phyloP scores from a whole-genome alignment of 1,140 invertebrate genomes.

The Venustaconcha ellipsiformis region DNA sequence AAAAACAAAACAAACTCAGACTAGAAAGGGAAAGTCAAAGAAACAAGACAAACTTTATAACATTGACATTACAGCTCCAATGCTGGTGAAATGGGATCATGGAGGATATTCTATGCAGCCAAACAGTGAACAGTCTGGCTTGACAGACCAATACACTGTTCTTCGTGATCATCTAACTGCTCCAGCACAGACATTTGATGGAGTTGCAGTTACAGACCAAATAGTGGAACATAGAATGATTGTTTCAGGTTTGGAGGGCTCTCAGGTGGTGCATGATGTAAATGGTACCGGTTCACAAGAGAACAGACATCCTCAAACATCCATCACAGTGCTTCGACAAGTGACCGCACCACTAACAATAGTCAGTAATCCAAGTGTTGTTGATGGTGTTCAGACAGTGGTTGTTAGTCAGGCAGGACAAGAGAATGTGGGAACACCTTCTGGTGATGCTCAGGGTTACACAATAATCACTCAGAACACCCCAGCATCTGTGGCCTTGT shows the following conservation, averaged over 20 bases:
- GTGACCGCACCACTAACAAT: background rate
- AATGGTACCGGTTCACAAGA: no score
- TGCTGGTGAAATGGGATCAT: slow-evolving; percentile 41
- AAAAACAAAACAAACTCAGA: no score
- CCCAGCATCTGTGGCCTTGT: background rate
- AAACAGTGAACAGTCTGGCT: slow-evolving; percentile 13
- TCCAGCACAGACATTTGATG: no score
- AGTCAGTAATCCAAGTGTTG: slow-evolving; percentile 1
- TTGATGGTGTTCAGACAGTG: slow-evolving; percentile 14
- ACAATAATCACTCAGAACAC: slow-evolving; percentile 16
- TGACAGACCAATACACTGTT: slow-evolving; percentile 14
- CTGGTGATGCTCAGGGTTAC: slow-evolving; percentile 17
- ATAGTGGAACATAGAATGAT: no score
- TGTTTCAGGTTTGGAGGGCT: no score
- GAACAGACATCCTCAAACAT: no score
- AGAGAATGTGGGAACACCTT: slow-evolving; percentile 18
- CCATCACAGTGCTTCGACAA: no score
- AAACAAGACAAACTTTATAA: slow-evolving; percentile 6
- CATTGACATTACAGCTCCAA: slow-evolving; percentile 10
- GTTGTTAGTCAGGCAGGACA: background rate
- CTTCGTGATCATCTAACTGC: slow-evolving; percentile 6
- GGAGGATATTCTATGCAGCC: slow-evolving; percentile 37
- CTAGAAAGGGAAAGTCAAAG: no score
- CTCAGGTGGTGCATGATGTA: no score
- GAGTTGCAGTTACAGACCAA: no score